A percentile compares a stretch with the other conserved stretches of the same genome.
phyloP scores from a whole-genome alignment of 2,888 invertebrate genomes.

The Melipona bicolor region DNA sequence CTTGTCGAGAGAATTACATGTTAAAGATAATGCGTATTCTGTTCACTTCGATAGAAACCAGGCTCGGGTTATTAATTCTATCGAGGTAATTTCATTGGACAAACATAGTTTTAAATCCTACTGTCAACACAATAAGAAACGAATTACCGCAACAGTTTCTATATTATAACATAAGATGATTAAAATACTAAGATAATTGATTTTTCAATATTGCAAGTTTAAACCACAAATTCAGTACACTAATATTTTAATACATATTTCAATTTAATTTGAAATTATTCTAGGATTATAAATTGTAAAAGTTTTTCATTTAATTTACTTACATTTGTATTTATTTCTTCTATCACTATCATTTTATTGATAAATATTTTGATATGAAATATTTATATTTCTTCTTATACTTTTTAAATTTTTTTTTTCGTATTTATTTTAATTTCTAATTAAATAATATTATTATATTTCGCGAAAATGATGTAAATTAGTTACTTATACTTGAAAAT shows the following conservation, averaged over 20 bases:
- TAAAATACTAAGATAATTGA: background rate
- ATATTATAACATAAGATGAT: background rate
- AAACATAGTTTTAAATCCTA: constrained; percentile 26
- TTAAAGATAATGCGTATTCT: constrained; percentile 45
- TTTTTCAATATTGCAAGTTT: background rate
- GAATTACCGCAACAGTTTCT: constrained; percentile 6
- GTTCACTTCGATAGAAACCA: constrained; percentile 13
- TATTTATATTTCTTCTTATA: background rate
- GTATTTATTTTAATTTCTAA: background rate
- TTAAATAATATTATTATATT: background rate
- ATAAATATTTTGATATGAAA: background rate
- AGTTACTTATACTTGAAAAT: constrained; percentile 28
- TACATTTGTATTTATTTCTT: no score
- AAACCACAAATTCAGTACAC: background rate
- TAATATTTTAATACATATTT: background rate
- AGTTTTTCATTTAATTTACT: background rate
- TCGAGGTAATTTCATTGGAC: constrained; percentile 35
- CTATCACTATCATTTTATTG: background rate
- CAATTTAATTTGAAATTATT: background rate
- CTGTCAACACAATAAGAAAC: constrained; percentile 33
- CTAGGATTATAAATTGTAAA: background rate
- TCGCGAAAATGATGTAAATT: constrained; percentile 11
- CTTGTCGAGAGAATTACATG: constrained; percentile 42
- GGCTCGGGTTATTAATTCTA: constrained; percentile 48
- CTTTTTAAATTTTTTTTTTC: background rate